These are phyloP conservation scores for Xanthostigma xanthostigma DNA, from an alignment of 2,888 invertebrate species.

Conservation along the genomic window DNA sequence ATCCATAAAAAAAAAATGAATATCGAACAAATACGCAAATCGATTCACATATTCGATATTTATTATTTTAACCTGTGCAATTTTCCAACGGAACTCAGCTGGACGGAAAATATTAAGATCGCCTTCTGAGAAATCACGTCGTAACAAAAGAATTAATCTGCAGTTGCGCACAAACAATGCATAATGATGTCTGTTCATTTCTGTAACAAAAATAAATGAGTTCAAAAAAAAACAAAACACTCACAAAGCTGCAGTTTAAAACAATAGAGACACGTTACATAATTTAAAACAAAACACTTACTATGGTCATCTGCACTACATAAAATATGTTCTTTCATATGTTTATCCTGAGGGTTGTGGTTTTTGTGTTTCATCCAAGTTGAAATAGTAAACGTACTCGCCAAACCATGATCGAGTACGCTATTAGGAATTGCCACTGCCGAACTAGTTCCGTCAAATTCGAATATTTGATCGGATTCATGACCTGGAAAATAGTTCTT, in stretches of 20 bases:
- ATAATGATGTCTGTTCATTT: conserved; percentile 99
- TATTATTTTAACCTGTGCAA: conserved; percentile 54
- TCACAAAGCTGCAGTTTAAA: not conserved
- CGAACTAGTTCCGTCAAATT: conserved; percentile 83
- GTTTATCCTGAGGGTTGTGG: conserved; percentile 65
- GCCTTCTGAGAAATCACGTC: conserved; percentile 82
- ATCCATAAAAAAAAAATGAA: conserved; percentile 3
- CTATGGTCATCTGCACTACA: conserved; percentile 97
- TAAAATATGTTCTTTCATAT: conserved; percentile 88
- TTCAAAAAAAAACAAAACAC: conserved; percentile 1
- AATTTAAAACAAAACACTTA: conserved; percentile 33
- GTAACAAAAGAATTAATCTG: conserved; percentile 75
- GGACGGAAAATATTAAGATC: conserved; percentile 90
- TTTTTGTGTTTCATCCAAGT: conserved; percentile 92
- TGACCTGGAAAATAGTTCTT: conserved; percentile 27
- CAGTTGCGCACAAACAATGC: conserved; percentile 95
- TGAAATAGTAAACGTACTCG: conserved; percentile 74
- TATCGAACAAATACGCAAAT: not conserved
- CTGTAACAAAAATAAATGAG: conserved; percentile 32
- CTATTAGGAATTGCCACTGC: conserved; percentile 72
- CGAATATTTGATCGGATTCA: conserved; percentile 83
- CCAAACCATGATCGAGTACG: conserved; percentile 59
- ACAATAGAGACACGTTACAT: not conserved
- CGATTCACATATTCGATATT: not conserved
- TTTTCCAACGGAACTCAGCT: conserved; percentile 97